Conservation (phyloP, 2,113 vertebrate species). For the Phaethornis superciliosus region DNA sequence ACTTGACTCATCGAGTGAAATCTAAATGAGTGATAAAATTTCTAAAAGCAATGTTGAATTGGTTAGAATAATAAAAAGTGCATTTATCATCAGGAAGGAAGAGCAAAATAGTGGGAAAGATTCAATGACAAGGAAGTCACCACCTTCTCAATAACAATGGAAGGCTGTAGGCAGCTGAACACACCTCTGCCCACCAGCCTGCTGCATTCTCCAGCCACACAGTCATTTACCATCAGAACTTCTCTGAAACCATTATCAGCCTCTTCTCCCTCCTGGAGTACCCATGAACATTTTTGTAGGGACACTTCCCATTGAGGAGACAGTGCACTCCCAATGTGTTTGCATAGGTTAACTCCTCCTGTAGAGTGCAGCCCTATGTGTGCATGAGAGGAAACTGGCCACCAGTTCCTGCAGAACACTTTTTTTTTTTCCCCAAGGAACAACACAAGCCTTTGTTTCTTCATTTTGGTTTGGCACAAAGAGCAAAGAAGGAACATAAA, state of each 20-base stretch:
- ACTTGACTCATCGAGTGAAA: slow-evolving; percentile 29
- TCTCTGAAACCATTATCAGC: neutral
- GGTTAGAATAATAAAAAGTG: slow-evolving; percentile 37
- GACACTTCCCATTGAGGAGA: neutral
- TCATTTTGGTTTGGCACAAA: neutral
- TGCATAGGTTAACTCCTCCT: neutral
- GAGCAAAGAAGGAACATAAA: slow-evolving; percentile 7
- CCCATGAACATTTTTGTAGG: neutral
- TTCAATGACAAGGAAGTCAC: slow-evolving; percentile 11
- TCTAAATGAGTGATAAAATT: slow-evolving; percentile 52
- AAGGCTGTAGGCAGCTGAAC: neutral
- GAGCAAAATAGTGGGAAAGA: slow-evolving; percentile 27
- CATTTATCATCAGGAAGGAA: slow-evolving; percentile 47
- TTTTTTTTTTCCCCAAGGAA: neutral
- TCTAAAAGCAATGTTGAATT: slow-evolving; percentile 48
- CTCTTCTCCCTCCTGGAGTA: neutral
- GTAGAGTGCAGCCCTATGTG: neutral
- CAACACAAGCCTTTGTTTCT: slow-evolving; percentile 53
- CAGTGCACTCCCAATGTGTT: neutral
- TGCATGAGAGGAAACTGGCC: slow-evolving; percentile 6
- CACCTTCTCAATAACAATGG: slow-evolving; percentile 16
- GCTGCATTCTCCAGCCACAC: neutral
- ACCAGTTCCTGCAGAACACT: neutral
- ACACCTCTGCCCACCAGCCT: neutral
- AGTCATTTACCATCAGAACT: neutral